A percentile compares a stretch with the other conserved stretches of the same genome.
Evolutionary conservation across 2,113 vertebrate genomes (phyloP).

Genomic region (Eulemur rufifrons): DNA sequence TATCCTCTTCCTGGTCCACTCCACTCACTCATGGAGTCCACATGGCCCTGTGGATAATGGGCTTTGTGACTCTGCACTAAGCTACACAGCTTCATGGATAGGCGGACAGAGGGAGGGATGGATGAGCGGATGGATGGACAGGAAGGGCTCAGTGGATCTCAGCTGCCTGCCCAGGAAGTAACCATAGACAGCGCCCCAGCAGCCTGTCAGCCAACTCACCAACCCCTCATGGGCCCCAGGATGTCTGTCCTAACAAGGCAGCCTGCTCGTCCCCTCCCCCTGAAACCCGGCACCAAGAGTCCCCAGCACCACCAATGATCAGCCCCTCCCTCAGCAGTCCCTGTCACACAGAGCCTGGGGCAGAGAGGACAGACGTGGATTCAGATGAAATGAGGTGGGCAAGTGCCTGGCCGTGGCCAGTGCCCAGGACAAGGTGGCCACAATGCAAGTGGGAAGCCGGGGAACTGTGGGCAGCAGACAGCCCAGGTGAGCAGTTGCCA

Average conservation of each 20-base stretch:
- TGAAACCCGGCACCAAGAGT: neutral
- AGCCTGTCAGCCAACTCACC: neutral
- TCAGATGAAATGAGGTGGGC: no score
- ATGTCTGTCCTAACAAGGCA: neutral
- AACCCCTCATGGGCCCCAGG: neutral
- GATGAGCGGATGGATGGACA: neutral
- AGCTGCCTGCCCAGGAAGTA: neutral
- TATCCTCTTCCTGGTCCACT: neutral
- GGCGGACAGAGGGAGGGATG: neutral
- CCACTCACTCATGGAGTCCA: neutral
- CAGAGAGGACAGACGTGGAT: fast-evolving
- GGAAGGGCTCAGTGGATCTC: neutral
- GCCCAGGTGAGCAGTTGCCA: neutral
- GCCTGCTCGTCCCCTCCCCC: neutral
- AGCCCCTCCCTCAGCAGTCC: neutral
- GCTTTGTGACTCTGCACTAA: neutral
- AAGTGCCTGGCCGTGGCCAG: neutral
- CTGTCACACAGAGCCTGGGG: neutral
- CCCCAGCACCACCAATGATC: neutral
- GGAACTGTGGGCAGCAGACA: neutral
- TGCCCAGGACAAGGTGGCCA: neutral
- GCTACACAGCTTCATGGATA: neutral
- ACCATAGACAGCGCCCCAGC: neutral
- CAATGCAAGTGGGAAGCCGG: neutral
- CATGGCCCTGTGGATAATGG: neutral